Evolutionary conservation across 2,888 invertebrate species (phyloP), one percentile per base, ranked within the genome.

Genomic region (Ormyrus labotus): DNA sequence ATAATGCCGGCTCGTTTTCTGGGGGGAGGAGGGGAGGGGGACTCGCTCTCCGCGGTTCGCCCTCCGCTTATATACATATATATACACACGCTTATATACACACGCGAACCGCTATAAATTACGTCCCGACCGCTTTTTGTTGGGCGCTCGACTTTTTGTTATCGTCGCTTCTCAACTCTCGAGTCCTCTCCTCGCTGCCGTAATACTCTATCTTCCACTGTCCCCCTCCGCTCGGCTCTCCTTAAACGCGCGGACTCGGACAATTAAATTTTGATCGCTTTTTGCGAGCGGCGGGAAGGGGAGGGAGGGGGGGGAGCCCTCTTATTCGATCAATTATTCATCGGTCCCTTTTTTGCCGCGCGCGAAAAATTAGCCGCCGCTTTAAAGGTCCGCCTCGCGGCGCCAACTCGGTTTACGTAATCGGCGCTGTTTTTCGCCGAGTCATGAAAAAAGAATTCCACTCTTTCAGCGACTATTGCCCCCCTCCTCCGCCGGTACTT

Each of bases 251-350:
- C 50, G 19, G 73, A 64, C 51, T n/a, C 57, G 72, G 57, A 57
- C 73, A 67, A 73, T 78, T 78, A 78, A 78, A 78, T 78, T 78
- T 78, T 78, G 73, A 78, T 78, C 73, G 78, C 55, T 71, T 68
- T 68, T 78, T 78, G 61, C 63, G 76, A 50, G 60, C 65, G 64
- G 65, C 65, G 13, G 6, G 53, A 53, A 4, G 13, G 13, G 13
- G 13, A 0, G 13, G 13, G 13, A n/a, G 13, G 13, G 13, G 13
- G 13, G 9, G 1, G 2, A 10, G 61, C 60, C 72, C 50, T 51
- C 50, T 78, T 73, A 72, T 73, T 60, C 61, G 65, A 73, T 78
- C 68, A 78, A 78, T 78, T 78, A 78, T 78, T 73, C 72, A 68
- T 65, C 72, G 11, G 11, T n/a, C 53, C 13, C 13, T 13, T 13